Percentiles rank a stretch among this genome's conserved stretches.
Evolutionary conservation across 1,140 invertebrate genomes (phyloP).

Genomic region (Drosophila navojoa): DNA sequence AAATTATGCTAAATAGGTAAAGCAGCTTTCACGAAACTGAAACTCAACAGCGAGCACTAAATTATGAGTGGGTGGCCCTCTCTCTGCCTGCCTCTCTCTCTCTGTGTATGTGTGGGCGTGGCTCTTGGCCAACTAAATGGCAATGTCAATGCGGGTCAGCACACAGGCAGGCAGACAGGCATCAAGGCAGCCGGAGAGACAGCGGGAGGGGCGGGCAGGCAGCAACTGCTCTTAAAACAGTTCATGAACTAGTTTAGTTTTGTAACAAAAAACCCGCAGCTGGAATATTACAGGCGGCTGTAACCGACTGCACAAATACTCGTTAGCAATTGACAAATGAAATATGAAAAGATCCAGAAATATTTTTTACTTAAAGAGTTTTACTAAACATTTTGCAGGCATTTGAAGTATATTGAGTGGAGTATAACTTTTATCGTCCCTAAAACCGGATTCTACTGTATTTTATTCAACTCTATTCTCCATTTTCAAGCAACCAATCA

Average conservation of each 20-base stretch:
- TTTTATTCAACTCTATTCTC: too few relatives aligned
- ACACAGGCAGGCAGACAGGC: constrained; percentile 13
- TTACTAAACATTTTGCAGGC: too few relatives aligned
- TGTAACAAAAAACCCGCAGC: background rate
- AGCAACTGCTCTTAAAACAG: constrained; percentile 3
- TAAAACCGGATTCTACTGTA: too few relatives aligned
- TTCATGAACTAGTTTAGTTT: constrained; percentile 8
- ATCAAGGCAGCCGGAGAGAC: background rate
- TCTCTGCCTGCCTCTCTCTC: too few relatives aligned
- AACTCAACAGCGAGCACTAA: constrained; percentile 71
- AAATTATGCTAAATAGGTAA: constrained; percentile 83
- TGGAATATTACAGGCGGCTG: too few relatives aligned
- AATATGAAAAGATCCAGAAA: too few relatives aligned
- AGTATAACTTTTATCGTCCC: too few relatives aligned
- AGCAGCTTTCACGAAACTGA: constrained; percentile 75
- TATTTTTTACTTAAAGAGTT: too few relatives aligned
- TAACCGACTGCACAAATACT: background rate
- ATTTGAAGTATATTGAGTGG: too few relatives aligned
- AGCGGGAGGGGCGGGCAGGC: background rate
- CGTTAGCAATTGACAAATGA: too few relatives aligned
- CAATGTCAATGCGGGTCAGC: constrained; percentile 60
- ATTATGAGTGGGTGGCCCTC: constrained; percentile 49
- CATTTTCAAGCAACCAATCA: too few relatives aligned
- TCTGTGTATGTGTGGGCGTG: constrained; percentile 5
- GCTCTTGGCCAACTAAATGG: constrained; percentile 47